These are phyloP conservation scores for Chrysaora quinquecirrha DNA, from an alignment of 30 jellyfish, hydroid and myxozoan species.

Conservation along the genomic window DNA sequence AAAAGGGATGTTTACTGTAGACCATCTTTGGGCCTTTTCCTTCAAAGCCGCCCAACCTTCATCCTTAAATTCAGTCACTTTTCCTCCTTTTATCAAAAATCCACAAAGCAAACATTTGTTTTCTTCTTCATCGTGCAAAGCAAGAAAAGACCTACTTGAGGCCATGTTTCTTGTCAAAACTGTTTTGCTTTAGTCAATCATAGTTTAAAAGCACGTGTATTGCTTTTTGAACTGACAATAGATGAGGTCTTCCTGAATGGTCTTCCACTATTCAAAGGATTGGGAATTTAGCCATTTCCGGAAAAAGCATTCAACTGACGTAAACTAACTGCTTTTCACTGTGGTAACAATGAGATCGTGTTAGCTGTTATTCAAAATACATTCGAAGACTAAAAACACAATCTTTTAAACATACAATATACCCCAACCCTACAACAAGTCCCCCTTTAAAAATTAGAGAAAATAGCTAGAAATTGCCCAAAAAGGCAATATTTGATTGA, in stretches of 20 bases:
- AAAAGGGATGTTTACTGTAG: conserved; percentile 9
- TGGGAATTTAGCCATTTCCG: conserved; percentile 33
- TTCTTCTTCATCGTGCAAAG: no score
- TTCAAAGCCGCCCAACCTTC: conserved; percentile 31
- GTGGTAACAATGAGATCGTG: conserved; percentile 31
- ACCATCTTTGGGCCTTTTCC: conserved; percentile 40
- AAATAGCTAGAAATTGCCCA: background rate
- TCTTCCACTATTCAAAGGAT: conserved; percentile 30
- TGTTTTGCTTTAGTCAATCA: conserved; percentile 34
- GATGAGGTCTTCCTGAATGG: conserved; percentile 20
- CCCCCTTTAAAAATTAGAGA: conserved; percentile 8
- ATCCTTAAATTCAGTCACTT: conserved; percentile 10
- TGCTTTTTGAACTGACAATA: conserved; percentile 32
- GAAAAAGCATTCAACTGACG: conserved; percentile 37
- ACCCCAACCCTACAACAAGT: conserved; percentile 24
- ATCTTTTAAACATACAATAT: conserved; percentile 28
- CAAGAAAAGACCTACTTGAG: no score
- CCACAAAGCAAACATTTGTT: no score
- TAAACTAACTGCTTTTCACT: conserved; percentile 21
- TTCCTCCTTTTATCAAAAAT: background rate
- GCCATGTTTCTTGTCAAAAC: conserved; percentile 21
- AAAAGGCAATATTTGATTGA: conserved; percentile 1
- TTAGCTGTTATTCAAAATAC: conserved; percentile 32
- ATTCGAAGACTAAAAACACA: conserved; percentile 22
- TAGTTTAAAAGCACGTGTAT: conserved; percentile 39